phyloP scores from a whole-genome alignment of 1,140 invertebrate genomes.

The Geopemphigus sp. region DNA sequence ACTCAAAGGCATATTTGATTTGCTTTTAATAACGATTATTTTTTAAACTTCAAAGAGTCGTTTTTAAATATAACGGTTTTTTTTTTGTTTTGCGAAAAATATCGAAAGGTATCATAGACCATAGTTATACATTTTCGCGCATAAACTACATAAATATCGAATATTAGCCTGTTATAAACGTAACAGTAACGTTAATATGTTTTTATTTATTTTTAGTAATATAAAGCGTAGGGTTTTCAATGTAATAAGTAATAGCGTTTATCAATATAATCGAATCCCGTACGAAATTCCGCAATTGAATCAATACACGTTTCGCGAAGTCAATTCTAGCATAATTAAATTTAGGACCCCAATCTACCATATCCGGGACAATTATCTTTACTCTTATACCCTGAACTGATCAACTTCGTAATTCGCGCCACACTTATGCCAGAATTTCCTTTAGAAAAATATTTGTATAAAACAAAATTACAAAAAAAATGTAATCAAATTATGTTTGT shows the following conservation, averaged over 20 bases:
- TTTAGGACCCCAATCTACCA: conserved; percentile 1
- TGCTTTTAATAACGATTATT: conserved; percentile 48
- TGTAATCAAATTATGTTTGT: background rate
- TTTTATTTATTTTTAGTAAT: background rate
- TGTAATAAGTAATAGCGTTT: conserved; percentile 10
- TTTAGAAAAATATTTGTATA: background rate
- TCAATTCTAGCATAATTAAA: conserved; percentile 30
- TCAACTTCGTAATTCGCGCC: background rate
- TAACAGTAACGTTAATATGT: background rate
- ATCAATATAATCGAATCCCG: conserved; percentile 3
- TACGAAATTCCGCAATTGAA: conserved; percentile 26
- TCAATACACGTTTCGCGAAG: conserved; percentile 13
- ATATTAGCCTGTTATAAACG: background rate
- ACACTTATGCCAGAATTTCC: background rate
- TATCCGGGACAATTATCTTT: conserved; percentile 24
- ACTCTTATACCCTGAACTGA: background rate
- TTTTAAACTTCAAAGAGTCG: conserved; percentile 37
- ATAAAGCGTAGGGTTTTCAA: background rate
- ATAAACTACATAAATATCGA: background rate
- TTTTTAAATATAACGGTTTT: conserved; percentile 21
- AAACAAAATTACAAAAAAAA: too few species aligned
- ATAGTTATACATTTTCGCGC: conserved; percentile 2
- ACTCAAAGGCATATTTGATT: conserved; percentile 50
- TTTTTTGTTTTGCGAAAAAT: background rate
- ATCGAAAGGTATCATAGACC: background rate